Percentiles rank a stretch among this genome's conserved stretches.
Conservation (phyloP, 2,888 invertebrate genomes). For the Macropis europaea region DNA sequence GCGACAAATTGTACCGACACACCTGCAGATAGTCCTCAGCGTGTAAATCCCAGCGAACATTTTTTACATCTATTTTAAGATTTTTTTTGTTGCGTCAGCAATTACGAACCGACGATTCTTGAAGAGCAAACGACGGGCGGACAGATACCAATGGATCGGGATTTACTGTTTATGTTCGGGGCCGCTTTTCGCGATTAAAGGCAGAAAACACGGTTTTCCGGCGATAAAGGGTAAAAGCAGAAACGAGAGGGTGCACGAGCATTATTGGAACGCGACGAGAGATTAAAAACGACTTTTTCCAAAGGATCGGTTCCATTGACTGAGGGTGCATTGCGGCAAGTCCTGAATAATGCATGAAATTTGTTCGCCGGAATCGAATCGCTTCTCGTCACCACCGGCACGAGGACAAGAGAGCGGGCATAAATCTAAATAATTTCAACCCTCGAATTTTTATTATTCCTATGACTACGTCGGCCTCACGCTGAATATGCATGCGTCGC, state of each 20-base stretch:
- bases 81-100: too few species aligned
- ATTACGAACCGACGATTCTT: too few species aligned
- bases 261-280: constrained; percentile 62
- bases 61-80: too few species aligned
- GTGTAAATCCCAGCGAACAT: too few species aligned
- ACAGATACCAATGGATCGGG: constrained; percentile 27
- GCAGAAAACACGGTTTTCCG: constrained; percentile 32
- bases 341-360: constrained; percentile 78
- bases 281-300: constrained; percentile 68
- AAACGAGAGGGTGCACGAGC: constrained; percentile 34
- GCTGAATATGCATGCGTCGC: constrained; percentile 72
- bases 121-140: not conserved
- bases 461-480: constrained; percentile 61
- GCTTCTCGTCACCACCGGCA: constrained; percentile 72
- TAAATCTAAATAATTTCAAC: constrained; percentile 78
- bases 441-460: constrained; percentile 75
- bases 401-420: constrained; percentile 75
- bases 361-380: constrained; percentile 76
- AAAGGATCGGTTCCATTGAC: constrained; percentile 73
- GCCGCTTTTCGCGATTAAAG: constrained; percentile 29
- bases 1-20: too few species aligned
- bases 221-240: constrained; percentile 38
- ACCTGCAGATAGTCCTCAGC: too few species aligned
- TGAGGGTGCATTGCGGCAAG: constrained; percentile 67
- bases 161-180: constrained; percentile 33